A percentile compares a stretch with the other conserved stretches of the same genome.
Evolutionary conservation across 1,140 invertebrate genomes (phyloP).

Genomic region (Orchestia grillus): DNA sequence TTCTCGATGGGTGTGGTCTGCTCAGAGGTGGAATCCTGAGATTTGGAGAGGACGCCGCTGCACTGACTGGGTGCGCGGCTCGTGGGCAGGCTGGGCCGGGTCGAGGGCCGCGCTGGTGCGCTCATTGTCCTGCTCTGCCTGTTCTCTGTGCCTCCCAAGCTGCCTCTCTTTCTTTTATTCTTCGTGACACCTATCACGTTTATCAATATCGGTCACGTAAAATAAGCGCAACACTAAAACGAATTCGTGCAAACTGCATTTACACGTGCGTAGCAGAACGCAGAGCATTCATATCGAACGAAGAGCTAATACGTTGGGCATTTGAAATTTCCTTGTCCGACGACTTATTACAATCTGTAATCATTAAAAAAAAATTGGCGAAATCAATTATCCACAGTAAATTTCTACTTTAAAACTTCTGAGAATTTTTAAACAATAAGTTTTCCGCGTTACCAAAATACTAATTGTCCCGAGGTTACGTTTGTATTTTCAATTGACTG

Average conservation of each 20-base stretch:
- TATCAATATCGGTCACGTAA: neutral
- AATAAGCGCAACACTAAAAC: neutral
- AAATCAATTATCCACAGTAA: too few species aligned
- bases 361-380: too few species aligned
- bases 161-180: neutral
- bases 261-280: too few species aligned
- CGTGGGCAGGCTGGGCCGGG: conserved; percentile 3
- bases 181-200: neutral
- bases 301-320: too few species aligned
- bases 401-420: too few species aligned
- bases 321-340: too few species aligned
- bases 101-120: conserved; percentile 4
- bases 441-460: too few species aligned
- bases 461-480: too few species aligned
- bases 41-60: conserved; percentile 22
- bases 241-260: neutral
- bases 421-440: too few species aligned
- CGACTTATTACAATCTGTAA: too few species aligned
- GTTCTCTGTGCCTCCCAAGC: neutral
- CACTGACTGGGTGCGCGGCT: conserved; percentile 38
- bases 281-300: too few species aligned
- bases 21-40: conserved; percentile 39
- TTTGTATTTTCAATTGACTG: too few species aligned
- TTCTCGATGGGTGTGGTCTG: conserved; percentile 48
- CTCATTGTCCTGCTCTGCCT: neutral